Base-by-base conservation (phyloP, 2,113 vertebrate species). In the Poecilia latipinna region DNA sequence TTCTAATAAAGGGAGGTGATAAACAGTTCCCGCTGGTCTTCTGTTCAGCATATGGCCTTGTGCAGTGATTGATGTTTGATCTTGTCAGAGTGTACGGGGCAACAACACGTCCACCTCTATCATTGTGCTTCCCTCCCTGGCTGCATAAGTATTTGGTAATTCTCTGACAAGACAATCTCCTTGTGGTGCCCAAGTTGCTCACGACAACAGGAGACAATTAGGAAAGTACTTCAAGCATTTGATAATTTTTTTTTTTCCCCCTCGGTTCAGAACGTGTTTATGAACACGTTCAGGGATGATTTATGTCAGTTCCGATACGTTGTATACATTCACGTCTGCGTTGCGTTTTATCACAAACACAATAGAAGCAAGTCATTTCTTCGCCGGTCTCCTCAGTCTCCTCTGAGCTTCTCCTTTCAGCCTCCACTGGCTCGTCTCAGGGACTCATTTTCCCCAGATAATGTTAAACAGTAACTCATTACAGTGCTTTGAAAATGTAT, bases 361-460 rank as follows among this genome's bases (percentile, higher is more conserved):
- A 89, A 85, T 72, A 82, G 39, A 19, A 62, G 66, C 75, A 75
- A 84, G 74, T 73, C 83, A 89, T 87, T 86, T 60, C 68, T 84
- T 84, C 87, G 81, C 78, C 82, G 22, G 80, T 80, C 88, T 10
- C 35, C 8, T 35, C 80, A 35, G 33, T 81, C 74, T 86, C 54
- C 73, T 67, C 70, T 33, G 71, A 82, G 35, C 48, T 54, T 70
- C 60, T 39, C 28, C 63, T 2, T 64, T 57, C 72, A 72, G 65
- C 26, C 64, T 70, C 72, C 37, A 32, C 65, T 75, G 77, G 72
- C 68, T 85, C 61, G 1, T 83, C 79, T 80, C 39, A 63, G 77
- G 71, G 74, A 90, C 83, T 77, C 84, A 89, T 90, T 91, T 92
- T 88, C 84, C 75, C 78, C 70, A 80, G 82, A 74, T 57, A 74